A percentile compares a stretch with the other conserved stretches of the same genome.
Evolutionary conservation across 2,797 vertebrate genomes (phyloP).

Genomic region (Protosalanx chinensis): DNA sequence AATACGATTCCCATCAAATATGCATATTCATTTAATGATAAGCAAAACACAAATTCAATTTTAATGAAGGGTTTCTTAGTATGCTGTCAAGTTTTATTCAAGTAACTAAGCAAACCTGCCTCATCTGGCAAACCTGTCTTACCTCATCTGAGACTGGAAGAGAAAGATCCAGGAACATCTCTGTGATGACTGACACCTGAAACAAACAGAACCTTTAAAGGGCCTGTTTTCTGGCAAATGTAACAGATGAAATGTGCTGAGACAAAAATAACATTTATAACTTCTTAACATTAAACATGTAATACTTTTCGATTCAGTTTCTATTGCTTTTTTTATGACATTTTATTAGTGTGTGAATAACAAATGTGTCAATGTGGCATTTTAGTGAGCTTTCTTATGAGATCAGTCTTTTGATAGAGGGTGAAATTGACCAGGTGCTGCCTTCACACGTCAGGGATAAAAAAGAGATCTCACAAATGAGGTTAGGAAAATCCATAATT

Average conservation of each 20-base stretch:
- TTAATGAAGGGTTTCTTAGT: neutral
- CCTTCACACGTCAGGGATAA: too few relatives aligned
- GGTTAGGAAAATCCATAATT: too few relatives aligned
- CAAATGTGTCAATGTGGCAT: too few relatives aligned
- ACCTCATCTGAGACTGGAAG: constrained; percentile 94
- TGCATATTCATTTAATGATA: neutral
- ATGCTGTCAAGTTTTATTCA: neutral
- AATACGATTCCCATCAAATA: neutral
- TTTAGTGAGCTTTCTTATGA: too few relatives aligned
- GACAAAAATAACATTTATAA: neutral
- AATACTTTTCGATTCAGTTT: neutral
- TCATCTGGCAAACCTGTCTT: too few relatives aligned
- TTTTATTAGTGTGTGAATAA: too few relatives aligned
- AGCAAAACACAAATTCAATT: neutral
- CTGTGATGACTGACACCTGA: constrained; percentile 91
- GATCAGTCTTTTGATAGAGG: too few relatives aligned
- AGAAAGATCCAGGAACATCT: constrained; percentile 96
- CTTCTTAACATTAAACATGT: neutral
- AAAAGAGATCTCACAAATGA: too few relatives aligned
- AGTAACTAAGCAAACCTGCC: neutral
- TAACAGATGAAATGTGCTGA: neutral
- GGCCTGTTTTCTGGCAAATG: neutral
- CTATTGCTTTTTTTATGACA: too few relatives aligned
- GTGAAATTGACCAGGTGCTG: too few relatives aligned
- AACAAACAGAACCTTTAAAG: constrained; percentile 11